phyloP scores from a whole-genome alignment of 2,888 invertebrate species.

The Thelaira solivaga region DNA sequence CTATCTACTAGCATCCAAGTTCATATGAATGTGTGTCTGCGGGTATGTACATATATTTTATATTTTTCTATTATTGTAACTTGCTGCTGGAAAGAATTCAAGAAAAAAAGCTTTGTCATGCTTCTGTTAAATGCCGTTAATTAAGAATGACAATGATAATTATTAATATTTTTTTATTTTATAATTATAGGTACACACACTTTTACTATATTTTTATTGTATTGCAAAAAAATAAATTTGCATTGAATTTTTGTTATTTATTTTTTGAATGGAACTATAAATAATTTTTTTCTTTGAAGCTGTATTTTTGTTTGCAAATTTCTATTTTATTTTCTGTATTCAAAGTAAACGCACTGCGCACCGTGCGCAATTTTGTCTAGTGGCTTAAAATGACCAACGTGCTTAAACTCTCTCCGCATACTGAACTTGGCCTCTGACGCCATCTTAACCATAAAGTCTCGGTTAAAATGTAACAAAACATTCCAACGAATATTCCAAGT shows the following conservation, averaged over 20 bases:
- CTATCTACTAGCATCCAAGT: too few relatives aligned
- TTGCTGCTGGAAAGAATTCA: background rate
- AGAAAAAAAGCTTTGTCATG: background rate
- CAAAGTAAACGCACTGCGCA: constrained; percentile 66
- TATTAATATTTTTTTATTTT: too few relatives aligned
- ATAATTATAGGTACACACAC: too few relatives aligned
- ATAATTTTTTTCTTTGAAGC: constrained; percentile 36
- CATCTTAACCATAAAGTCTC: constrained; percentile 72
- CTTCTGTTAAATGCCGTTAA: constrained; percentile 21
- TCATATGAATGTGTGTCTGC: too few relatives aligned
- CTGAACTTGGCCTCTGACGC: constrained; percentile 75
- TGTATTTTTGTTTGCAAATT: constrained; percentile 34
- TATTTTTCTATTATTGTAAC: constrained; percentile 10
- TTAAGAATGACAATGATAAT: background rate
- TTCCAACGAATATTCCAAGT: constrained; percentile 60
- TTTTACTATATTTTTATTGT: too few relatives aligned
- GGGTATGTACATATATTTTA: too few relatives aligned
- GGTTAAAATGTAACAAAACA: constrained; percentile 50
- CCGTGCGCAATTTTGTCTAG: constrained; percentile 69
- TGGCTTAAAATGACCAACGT: constrained; percentile 64
- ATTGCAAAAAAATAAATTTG: too few relatives aligned
- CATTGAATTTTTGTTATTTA: too few relatives aligned
- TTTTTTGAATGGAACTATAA: background rate
- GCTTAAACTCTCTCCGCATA: constrained; percentile 75
- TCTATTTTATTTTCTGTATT: constrained; percentile 37